Base-by-base conservation (phyloP, 2,888 invertebrate genomes). In the Drosophila fulvimacula region DNA sequence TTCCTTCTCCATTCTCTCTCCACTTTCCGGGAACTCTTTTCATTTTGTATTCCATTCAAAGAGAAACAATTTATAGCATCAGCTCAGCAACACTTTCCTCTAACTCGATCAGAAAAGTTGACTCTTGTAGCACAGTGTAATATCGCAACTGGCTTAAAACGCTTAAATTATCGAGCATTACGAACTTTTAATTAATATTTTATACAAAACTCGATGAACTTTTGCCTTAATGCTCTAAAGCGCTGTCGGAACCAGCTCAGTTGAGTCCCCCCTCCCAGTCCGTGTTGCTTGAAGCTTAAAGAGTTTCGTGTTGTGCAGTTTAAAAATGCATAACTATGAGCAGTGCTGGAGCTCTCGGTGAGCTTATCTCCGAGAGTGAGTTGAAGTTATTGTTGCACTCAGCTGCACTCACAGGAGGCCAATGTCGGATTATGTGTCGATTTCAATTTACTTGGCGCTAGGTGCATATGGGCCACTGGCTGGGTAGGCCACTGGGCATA, bases 391-490 rank as follows among this genome's bases (percentile, higher is more conserved):
- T 32, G 48, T 30, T 68, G 77, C 81, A 70, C 85, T 71, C 79
- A 81, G 85, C 64, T 83, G 81, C 39, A 60, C 66, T 55, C 56
- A 46, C 57, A 27, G 59, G 36, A 41, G 59, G 36, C 59, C 56
- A 74, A 75, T 48, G 48, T 55, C 71, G 78, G 84, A 81, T 82
- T 76, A 69, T 64, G 82, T 58, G 69, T 70, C 73, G 63, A 76
- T 69, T 82, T 73, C 73, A 74, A 82, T 82, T 85, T 79, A 73
- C 85, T 70, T 69, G 69, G 41, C 61, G 19, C 52, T 36, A 38
- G 46, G 34, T 46, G 38, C 42, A 34, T 41, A 51, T 34, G 30
- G 30, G 39, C 41, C 13, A 7, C 42, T 13, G 19, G 19, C 19
- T 2, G 41, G 49, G 34, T 44, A 55, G 61, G 42, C 34, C 32